phyloP scores from a whole-genome alignment of 2,888 invertebrate genomes.

The Clivina fossor region DNA sequence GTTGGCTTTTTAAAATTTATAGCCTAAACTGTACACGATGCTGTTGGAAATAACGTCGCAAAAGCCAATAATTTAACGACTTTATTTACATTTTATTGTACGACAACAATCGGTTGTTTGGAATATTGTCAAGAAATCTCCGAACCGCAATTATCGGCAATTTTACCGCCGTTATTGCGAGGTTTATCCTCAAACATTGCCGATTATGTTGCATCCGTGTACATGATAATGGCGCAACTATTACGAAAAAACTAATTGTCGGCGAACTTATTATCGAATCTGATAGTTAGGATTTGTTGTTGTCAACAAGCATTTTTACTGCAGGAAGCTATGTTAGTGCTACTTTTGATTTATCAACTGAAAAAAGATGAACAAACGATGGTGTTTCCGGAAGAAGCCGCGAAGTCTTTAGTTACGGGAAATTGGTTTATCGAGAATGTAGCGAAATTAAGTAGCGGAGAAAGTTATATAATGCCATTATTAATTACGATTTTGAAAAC shows the following conservation, averaged over 20 bases:
- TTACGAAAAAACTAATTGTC: slow-evolving; percentile 64
- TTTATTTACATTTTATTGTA: slow-evolving; percentile 79
- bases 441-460: slow-evolving; percentile 58
- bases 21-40: slow-evolving; percentile 59
- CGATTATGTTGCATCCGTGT: slow-evolving; percentile 74
- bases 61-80: slow-evolving; percentile 66
- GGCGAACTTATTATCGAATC: slow-evolving; percentile 58
- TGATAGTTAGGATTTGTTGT: slow-evolving; percentile 63
- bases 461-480: slow-evolving; percentile 61
- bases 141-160: slow-evolving; percentile 66
- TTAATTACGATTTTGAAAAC: slow-evolving; percentile 59
- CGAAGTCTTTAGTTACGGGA: slow-evolving; percentile 55
- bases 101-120: slow-evolving; percentile 71
- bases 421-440: slow-evolving; percentile 57
- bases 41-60: slow-evolving; percentile 62
- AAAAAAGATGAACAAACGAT: slow-evolving; percentile 61
- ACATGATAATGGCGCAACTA: slow-evolving; percentile 73
- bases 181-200: slow-evolving; percentile 68
- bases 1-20: slow-evolving; percentile 65
- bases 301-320: slow-evolving; percentile 57
- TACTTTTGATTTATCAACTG: slow-evolving; percentile 70
- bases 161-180: slow-evolving; percentile 70
- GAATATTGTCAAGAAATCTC: slow-evolving; percentile 59
- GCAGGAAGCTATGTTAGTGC: slow-evolving; percentile 64
- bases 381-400: slow-evolving; percentile 59